Conservation (phyloP, 2,888 invertebrate genomes). For the Ornithoptera priamus region DNA sequence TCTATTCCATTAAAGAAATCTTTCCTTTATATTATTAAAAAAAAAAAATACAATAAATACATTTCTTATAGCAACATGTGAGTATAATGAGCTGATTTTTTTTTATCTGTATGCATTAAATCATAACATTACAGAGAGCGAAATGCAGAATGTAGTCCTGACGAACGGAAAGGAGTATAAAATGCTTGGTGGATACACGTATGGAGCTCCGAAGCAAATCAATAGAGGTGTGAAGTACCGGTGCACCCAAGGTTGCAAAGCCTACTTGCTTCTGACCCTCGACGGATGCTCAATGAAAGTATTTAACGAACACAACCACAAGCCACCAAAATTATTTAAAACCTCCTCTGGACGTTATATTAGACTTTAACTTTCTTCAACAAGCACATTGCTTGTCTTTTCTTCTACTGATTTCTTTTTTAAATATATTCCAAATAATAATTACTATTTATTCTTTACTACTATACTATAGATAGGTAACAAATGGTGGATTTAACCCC, state of each 20-base stretch:
- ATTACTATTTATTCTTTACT: too few species aligned
- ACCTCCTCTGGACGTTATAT: conserved; percentile 36
- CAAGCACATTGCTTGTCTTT: too few species aligned
- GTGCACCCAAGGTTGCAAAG: conserved; percentile 35
- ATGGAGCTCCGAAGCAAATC: conserved; percentile 27
- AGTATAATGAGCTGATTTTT: too few species aligned
- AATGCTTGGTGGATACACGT: conserved; percentile 35
- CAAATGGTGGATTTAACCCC: too few species aligned
- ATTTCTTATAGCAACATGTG: too few species aligned
- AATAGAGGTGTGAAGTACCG: conserved; percentile 32
- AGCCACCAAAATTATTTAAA: conserved; percentile 34
- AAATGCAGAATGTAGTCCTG: conserved; percentile 32
- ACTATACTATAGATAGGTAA: too few species aligned
- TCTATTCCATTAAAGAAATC: too few species aligned
- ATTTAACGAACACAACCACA: conserved; percentile 39
- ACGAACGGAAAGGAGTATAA: conserved; percentile 33
- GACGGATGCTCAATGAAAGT: conserved; percentile 34
- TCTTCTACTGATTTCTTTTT: too few species aligned
- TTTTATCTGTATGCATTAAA: too few species aligned
- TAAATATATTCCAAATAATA: too few species aligned
- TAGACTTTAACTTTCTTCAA: conserved; percentile 21
- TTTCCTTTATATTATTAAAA: too few species aligned
- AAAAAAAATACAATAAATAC: too few species aligned
- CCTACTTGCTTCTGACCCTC: conserved; percentile 33
- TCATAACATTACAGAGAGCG: conserved; percentile 5